Percentiles rank a stretch among this genome's conserved stretches.
These are phyloP conservation scores for Rallus crepitans DNA, from an alignment of 2,797 vertebrate genomes.

Conservation along the genomic window DNA sequence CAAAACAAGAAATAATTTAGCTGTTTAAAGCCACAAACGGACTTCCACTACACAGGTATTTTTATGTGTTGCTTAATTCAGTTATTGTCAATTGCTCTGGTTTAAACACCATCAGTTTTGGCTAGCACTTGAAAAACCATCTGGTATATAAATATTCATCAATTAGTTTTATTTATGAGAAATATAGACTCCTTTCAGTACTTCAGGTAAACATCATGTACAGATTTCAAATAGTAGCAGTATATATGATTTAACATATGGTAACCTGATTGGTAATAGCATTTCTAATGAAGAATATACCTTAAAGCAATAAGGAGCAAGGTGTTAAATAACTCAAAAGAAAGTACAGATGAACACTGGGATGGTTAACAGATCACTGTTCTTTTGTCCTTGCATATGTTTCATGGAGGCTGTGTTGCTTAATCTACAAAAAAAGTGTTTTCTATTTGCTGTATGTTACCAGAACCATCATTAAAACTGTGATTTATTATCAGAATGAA, in stretches of 20 bases:
- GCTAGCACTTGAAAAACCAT: slow-evolving; percentile 20
- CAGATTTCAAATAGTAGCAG: slow-evolving; percentile 14
- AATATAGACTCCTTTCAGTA: not conserved
- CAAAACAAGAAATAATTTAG: not conserved
- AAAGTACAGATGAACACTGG: slow-evolving; percentile 33
- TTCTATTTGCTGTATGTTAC: slow-evolving; percentile 53
- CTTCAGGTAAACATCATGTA: not conserved
- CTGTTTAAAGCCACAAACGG: not conserved
- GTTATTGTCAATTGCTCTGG: not conserved
- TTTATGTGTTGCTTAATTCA: not conserved
- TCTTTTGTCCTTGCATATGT: not conserved
- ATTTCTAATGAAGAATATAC: slow-evolving; percentile 48
- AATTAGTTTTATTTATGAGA: not conserved
- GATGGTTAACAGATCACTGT: not conserved
- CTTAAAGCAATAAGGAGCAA: slow-evolving; percentile 23
- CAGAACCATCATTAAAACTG: slow-evolving; percentile 59
- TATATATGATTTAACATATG: not conserved
- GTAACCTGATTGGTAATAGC: not conserved
- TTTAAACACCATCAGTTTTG: slow-evolving; percentile 19
- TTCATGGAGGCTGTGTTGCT: slow-evolving; percentile 56
- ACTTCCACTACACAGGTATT: not conserved
- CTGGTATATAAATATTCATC: slow-evolving; percentile 50
- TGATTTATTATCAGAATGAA: slow-evolving; percentile 53
- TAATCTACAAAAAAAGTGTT: slow-evolving; percentile 45
- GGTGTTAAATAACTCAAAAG: slow-evolving; percentile 61